phyloP scores from a whole-genome alignment of 2,113 vertebrate genomes.

The Pygoscelis adeliae region DNA sequence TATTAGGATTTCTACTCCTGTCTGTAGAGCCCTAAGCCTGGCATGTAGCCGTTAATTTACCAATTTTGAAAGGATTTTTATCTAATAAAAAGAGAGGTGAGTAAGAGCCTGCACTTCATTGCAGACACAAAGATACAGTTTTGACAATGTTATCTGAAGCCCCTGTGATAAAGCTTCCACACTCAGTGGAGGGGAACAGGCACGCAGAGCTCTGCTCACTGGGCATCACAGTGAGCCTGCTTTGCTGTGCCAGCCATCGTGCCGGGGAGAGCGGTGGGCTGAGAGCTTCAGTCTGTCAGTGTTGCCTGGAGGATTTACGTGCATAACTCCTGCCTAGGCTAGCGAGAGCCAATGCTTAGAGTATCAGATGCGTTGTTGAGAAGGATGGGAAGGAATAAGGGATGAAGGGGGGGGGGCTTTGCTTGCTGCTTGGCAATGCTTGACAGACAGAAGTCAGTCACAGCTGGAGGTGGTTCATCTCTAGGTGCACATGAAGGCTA shows the following conservation, averaged over 20 bases:
- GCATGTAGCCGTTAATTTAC: conserved; percentile 32
- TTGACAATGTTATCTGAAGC: neutral
- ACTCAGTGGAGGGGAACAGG: neutral
- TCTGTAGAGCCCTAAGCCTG: neutral
- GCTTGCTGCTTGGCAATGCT: neutral
- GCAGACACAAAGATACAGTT: neutral
- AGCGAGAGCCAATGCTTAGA: rapidly evolving
- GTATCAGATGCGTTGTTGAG: neutral
- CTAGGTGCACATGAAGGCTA: neutral
- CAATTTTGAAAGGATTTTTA: conserved; percentile 63
- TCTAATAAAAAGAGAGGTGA: conserved; percentile 51
- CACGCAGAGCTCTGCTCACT: neutral
- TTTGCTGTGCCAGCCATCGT: rapidly evolving
- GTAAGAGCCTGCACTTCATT: conserved; percentile 4
- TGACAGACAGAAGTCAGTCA: neutral
- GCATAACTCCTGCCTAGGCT: neutral
- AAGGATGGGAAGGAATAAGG: neutral
- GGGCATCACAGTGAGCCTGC: rapidly evolving
- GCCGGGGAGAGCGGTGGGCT: rapidly evolving
- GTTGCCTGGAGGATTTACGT: neutral
- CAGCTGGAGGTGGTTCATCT: neutral
- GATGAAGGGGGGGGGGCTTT: neutral
- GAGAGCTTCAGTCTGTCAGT: neutral
- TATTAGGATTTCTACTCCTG: neutral
- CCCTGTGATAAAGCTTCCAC: neutral